Evolutionary conservation across 2,888 invertebrate genomes (phyloP), one percentile per base, ranked within the genome.

Genomic region (Fabriciana adippe): DNA sequence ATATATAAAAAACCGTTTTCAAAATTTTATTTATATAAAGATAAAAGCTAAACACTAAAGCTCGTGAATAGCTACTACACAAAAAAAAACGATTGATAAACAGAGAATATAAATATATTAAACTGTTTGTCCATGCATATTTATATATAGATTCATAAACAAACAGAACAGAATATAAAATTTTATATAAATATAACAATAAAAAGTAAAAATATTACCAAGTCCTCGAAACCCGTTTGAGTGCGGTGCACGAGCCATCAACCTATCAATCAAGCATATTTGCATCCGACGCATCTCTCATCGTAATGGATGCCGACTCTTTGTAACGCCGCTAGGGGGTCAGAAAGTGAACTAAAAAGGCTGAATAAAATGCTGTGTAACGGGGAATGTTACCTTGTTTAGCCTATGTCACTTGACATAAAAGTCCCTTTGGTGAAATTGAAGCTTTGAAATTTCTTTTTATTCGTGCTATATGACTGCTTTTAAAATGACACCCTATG

Each of bases 261-360:
- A 63, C 69, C 71, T 70, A 74, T 75, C 75, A 75, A 73, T 75
- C 74, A 75, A 57, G 60, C 63, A 57, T 56, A 67, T 72, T 69
- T 75, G 73, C 61, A 64, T 54, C 64, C 48, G 69, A 69, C 71
- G 69, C 69, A 68, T 72, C 72, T 71, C 75, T 75, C 73, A 74
- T 72, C 72, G 72, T 77, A 74, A 72, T 68, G 54, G 70, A 66
- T 41, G 60, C 64, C 48, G 35, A 47, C 65, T 51, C 67, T 74
- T 73, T 74, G 71, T 73, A 57, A 62, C 61, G 63, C 60, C 68
- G 60, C 65, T 65, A 63, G 59, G 57, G 69, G 71, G 60, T 73
- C 64, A 67, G 61, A 66, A 73, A 47, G 48, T 54, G 18, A 60
- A 26, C 8, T 59, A 59, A 59, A 65, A 66, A 69, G 41, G 50